A percentile compares a stretch with the other conserved stretches of the same genome.
Conservation (phyloP, 2,797 vertebrate species). For the Threskiornis aethiopicus region DNA sequence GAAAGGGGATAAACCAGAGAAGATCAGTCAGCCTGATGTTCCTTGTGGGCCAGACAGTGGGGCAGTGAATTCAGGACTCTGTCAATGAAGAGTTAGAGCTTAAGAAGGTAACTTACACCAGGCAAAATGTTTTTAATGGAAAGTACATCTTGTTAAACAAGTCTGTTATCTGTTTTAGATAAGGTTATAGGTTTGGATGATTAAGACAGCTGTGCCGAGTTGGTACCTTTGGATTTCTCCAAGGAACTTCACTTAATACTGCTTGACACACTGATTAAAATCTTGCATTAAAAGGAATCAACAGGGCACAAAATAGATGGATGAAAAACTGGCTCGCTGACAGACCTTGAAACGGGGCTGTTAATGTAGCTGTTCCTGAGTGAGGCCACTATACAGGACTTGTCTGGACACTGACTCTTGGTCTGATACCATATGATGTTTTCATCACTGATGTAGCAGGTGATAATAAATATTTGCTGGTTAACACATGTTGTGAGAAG, state of each 20-base stretch:
- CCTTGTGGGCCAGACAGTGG: neutral
- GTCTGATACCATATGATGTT: neutral
- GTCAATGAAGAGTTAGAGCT: neutral
- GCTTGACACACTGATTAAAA: slow-evolving; percentile 22
- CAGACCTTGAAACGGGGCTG: neutral
- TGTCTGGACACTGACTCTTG: neutral
- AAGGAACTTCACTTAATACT: neutral
- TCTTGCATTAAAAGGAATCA: neutral
- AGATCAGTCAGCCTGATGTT: neutral
- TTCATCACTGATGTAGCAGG: neutral
- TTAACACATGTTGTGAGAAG: neutral
- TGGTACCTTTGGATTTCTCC: slow-evolving; percentile 11
- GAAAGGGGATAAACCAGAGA: neutral
- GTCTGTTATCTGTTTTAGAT: neutral
- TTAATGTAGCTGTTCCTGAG: neutral
- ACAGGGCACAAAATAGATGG: neutral
- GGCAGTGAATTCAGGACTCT: neutral
- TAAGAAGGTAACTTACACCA: neutral
- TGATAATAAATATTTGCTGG: neutral
- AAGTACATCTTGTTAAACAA: neutral
- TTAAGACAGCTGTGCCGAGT: neutral
- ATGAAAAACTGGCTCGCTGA: neutral
- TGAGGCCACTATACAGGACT: neutral
- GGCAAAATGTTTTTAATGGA: slow-evolving; percentile 19
- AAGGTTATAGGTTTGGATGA: slow-evolving; percentile 14